phyloP scores from a whole-genome alignment of 2,888 invertebrate genomes.

The Asteroscopus sphinx region DNA sequence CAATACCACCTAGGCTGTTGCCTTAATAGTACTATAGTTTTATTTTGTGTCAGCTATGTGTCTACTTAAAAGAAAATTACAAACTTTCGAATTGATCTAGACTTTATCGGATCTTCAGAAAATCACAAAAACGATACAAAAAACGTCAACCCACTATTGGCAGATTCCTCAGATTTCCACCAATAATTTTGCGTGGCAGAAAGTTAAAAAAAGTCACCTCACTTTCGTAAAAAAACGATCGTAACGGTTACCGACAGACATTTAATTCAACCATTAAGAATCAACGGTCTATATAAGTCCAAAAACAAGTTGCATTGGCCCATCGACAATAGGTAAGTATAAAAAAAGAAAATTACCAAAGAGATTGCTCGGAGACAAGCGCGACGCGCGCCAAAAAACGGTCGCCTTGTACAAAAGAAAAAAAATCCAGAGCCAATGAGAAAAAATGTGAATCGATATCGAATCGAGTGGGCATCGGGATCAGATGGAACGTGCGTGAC shows the following conservation, averaged over 20 bases:
- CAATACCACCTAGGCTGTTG: no score
- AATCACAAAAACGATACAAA: slow-evolving; percentile 18
- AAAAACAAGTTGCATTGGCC: slow-evolving; percentile 73
- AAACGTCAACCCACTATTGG: slow-evolving; percentile 7
- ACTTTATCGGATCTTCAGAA: slow-evolving; percentile 17
- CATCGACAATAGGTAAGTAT: slow-evolving; percentile 71
- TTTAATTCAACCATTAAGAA: slow-evolving; percentile 75
- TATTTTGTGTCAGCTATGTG: neutral
- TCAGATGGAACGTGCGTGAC: slow-evolving; percentile 80
- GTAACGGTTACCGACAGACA: slow-evolving; percentile 67
- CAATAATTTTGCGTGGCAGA: slow-evolving; percentile 52
- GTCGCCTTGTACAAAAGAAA: slow-evolving; percentile 64
- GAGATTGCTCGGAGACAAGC: slow-evolving; percentile 74
- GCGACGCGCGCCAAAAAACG: slow-evolving; percentile 79
- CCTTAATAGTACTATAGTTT: no score
- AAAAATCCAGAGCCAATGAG: slow-evolving; percentile 63
- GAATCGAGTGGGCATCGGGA: slow-evolving; percentile 76
- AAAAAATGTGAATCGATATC: slow-evolving; percentile 76
- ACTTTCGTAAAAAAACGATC: slow-evolving; percentile 62
- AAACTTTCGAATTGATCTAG: slow-evolving; percentile 9
- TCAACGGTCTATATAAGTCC: slow-evolving; percentile 74
- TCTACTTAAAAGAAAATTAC: slow-evolving; percentile 2
- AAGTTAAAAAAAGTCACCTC: slow-evolving; percentile 49
- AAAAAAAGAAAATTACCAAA: slow-evolving; percentile 72
- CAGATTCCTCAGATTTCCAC: slow-evolving; percentile 37